A percentile compares a stretch with the other conserved stretches of the same genome.
phyloP scores from a whole-genome alignment of 2,888 invertebrate species.

The Vesta saturnalis region DNA sequence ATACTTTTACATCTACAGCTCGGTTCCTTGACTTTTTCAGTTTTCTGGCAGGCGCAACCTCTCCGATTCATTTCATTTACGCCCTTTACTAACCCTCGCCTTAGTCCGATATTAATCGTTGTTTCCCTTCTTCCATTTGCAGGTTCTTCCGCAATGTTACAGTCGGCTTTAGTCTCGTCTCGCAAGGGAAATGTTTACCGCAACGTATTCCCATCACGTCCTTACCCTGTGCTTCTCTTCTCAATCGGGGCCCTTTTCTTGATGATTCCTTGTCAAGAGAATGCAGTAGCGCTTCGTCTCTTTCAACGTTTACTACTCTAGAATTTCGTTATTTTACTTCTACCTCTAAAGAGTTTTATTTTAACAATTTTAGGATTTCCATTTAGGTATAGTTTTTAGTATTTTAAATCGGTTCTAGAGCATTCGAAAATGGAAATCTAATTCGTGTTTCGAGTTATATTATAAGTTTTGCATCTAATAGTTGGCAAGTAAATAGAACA shows the following conservation, averaged over 20 bases:
- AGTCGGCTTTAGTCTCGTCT: constrained; percentile 47
- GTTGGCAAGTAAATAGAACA: no score
- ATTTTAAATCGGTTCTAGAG: no score
- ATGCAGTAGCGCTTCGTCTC: constrained; percentile 39
- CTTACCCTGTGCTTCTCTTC: constrained; percentile 42
- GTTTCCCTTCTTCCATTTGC: constrained; percentile 49
- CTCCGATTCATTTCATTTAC: constrained; percentile 48
- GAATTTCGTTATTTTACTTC: constrained; percentile 1
- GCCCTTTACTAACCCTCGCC: constrained; percentile 46
- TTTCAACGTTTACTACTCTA: constrained; percentile 17
- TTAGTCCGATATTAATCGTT: constrained; percentile 51
- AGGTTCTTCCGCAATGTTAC: constrained; percentile 50
- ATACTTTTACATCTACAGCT: constrained; percentile 21
- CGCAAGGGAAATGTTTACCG: constrained; percentile 52
- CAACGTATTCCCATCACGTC: constrained; percentile 53
- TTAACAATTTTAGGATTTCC: background rate
- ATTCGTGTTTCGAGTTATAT: no score
- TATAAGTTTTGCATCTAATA: no score
- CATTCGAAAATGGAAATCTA: no score
- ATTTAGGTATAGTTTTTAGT: no score
- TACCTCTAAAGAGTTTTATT: background rate
- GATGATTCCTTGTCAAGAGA: constrained; percentile 47
- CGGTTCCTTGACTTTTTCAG: constrained; percentile 39
- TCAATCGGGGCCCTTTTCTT: constrained; percentile 40
- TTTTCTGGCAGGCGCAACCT: constrained; percentile 35